Base-by-base conservation (phyloP, 2,797 vertebrate genomes). In the Pangasius krempfi region DNA sequence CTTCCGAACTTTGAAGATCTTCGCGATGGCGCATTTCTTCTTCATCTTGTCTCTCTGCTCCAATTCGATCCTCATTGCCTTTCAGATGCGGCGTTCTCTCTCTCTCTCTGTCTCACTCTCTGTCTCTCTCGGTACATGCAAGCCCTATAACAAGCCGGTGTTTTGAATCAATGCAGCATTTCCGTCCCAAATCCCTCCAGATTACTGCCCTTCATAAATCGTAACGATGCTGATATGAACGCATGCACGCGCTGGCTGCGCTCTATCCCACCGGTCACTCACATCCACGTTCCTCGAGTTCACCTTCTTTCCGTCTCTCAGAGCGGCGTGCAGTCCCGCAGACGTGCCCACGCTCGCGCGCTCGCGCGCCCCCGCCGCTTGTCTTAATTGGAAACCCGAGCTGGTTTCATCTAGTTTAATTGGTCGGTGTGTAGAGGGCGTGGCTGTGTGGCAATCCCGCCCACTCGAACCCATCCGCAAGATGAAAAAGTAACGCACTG, bases 1-100 rank as follows among this genome's bases (percentile, higher is more conserved):
- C 93, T 96, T 97, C 89, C 96, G 96, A 96, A 96, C 96, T 96
- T 96, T 96, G 27, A 96, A 96, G 79, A 96, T 95, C 92, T 95
- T 96, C 0, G 94, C 85, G 0, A 96, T 94, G 40, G 94, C 94
- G 5, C 94, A 95, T 95, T 95, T 96, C 92, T 96, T 96, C 79
- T 92, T 92, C 93, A 54, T 86, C 70, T 87, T 88, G 93, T 62
- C 87, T 72, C 91, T 73, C 76, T 86, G 87, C 47, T 86, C 87
- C 87, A 91, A 92, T 86, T 92, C 76, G 91, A 81, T 93, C 91
- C 92, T 95, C 95, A 95, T 95, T 87, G 92, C 93, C 92, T 79
- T 54, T 79, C 86, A 88, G 92, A 85, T 50, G 80, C 68, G 88
- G 91, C 89, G 72, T 68, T 16, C 14, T 27, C 13, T 2, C 16